Conservation (phyloP, 1,140 invertebrate genomes). For the Cydia pomonella region DNA sequence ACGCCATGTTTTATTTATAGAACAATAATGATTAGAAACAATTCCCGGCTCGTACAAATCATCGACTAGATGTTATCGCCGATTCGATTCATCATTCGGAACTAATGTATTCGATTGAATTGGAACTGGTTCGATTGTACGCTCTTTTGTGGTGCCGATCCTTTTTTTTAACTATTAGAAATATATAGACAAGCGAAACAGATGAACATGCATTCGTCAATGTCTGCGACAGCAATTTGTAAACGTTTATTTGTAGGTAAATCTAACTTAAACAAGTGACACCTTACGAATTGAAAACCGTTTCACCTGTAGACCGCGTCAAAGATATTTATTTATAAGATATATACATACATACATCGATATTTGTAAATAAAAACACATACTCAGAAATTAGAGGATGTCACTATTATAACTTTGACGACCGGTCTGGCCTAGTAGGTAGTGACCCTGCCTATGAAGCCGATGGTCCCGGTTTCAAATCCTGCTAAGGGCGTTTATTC, state of each 20-base stretch:
- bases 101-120: constrained; percentile 49
- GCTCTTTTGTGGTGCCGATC: constrained; percentile 34
- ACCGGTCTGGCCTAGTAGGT: no score
- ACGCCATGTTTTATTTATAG: constrained; percentile 28
- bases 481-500: no score
- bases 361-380: no score
- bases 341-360: no score
- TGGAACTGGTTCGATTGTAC: constrained; percentile 41
- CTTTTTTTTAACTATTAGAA: constrained; percentile 23
- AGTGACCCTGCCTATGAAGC: no score
- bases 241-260: not conserved
- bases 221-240: not conserved
- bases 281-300: no score
- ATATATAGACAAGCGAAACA: not conserved
- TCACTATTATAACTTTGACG: no score
- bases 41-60: constrained; percentile 37
- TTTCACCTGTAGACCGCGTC: no score
- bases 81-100: constrained; percentile 50
- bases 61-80: constrained; percentile 45
- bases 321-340: no score
- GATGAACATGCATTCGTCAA: not conserved
- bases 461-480: no score
- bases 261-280: no score
- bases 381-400: no score
- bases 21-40: constrained; percentile 28